Evolutionary conservation across 2,797 vertebrate species (phyloP), one percentile per base, ranked within the genome.

Genomic region (Remorina albescens): DNA sequence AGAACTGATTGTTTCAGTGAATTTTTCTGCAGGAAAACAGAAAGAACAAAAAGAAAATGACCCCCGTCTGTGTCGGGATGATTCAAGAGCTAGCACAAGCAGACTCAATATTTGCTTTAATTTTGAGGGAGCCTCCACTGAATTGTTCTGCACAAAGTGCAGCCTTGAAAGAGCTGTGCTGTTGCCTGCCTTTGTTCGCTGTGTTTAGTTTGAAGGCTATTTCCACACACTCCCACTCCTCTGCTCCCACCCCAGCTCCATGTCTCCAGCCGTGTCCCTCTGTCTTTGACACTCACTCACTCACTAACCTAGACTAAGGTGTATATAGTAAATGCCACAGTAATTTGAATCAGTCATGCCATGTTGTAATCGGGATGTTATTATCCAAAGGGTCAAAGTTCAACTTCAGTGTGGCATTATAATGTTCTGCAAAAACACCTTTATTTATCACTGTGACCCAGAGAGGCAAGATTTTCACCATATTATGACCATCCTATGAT

Each of bases 151-250:
- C 58, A 86, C 67, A 37, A 66, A 84, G 77, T 60, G 39, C 63
- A 85, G 77, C 87, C 76, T 86, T 91, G 83, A 87, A 82, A 62
- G 71, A 86, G 76, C 71, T 44, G 26, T 42, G 55, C 72, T 63
- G 68, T 76, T 67, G 61, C 72, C 60, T 74, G 67, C 57, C 64
- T 92, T 90, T 90, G 82, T 82, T 89, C 62, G 51, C 42, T 12
- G 66, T 81, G 83, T 89, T 87, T 82, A 74, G 80, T 86, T 84
- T 85, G 68, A 89, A 86, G 86, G 86, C 82, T 81, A 73, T 88
- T 84, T 88, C 71, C 74, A 84, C 79, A 76, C 72, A 85, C 87
- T 88, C 81, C 82, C 77, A 87, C 87, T 81, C 54, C 79, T 76
- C 62, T 78, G 74, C 68, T 79, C 62, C 76, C 32, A 71, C 77